Evolutionary conservation across 2,888 invertebrate species (phyloP), one percentile per base, ranked within the genome.

Genomic region (Gryllus longicercus): DNA sequence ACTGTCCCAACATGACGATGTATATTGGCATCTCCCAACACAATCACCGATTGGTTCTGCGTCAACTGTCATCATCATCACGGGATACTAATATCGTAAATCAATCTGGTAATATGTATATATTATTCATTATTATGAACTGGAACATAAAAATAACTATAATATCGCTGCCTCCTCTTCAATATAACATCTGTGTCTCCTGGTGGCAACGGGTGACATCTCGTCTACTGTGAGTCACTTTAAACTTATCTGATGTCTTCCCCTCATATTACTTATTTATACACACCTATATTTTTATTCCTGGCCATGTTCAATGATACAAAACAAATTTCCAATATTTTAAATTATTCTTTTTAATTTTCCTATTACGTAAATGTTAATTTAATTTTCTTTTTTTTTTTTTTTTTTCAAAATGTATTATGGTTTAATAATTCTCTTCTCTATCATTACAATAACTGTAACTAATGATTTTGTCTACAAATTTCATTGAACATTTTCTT

Each of bases 171-270:
- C 14, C 14, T 63, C 38, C 38, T 1, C 63, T 63, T 63, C 63
- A 63, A 63, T 63, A 63, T n/a, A 14, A 63, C 63, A 63, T 63
- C 16, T 63, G 63, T n/a, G n/a, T 63, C 63, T 63, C n/a, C 63
- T 63, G 63, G 77, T 38, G 77, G 50, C 77, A 49, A 38, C 49
- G 14, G 38, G 77, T 50, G 49, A 49, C 77, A 77, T 50, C 77
- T 77, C 77, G 23, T 51, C 78, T 80, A 80, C 82, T 82, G 82
- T 82, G 82, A 82, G 82, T 82, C 79, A 82, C 77, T 80, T 80
- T 76, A 77, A 80, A 78, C 78, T 16, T 74, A 25, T 79, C 38
- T 74, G 16, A 74, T 49, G 14, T 77, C 49, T 38, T 25, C 23
- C 11, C 49, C 12, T 12, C 23, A 14, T 38, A 77, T 49, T 38